phyloP scores from a whole-genome alignment of 2,888 invertebrate species.

The Allacma fusca region DNA sequence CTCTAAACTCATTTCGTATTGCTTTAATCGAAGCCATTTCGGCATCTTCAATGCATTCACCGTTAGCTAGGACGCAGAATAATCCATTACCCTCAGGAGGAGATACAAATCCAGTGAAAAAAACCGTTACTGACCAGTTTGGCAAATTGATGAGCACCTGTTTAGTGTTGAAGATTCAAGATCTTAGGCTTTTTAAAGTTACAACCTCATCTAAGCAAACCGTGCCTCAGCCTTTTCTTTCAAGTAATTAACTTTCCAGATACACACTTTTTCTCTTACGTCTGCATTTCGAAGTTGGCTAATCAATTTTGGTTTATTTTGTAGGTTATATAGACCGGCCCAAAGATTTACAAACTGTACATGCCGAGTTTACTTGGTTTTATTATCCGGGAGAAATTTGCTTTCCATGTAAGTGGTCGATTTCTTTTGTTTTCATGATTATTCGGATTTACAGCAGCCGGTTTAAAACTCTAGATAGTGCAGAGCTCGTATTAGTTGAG shows the following conservation, averaged over 20 bases:
- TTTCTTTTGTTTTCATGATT: too few species aligned
- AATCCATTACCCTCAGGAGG: conserved; percentile 23
- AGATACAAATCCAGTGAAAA: conserved; percentile 42
- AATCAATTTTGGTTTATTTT: too few species aligned
- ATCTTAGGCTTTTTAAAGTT: conserved; percentile 87
- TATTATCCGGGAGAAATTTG: conserved; percentile 92
- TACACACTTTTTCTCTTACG: too few species aligned
- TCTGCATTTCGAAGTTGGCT: too few species aligned
- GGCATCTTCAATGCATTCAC: conserved; percentile 49
- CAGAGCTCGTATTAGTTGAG: too few species aligned
- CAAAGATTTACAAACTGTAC: conserved; percentile 88
- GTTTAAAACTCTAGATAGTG: too few species aligned
- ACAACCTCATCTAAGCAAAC: conserved; percentile 74
- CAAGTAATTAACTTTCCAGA: conserved; percentile 67
- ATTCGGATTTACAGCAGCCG: too few species aligned
- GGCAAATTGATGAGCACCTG: conserved; percentile 92
- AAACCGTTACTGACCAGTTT: conserved; percentile 68
- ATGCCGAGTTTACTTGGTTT: conserved; percentile 94
- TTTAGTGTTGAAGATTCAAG: conserved; percentile 86
- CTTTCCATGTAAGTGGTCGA: conserved; percentile 81
- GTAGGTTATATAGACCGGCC: conserved; percentile 68
- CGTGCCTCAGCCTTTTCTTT: conserved; percentile 80
- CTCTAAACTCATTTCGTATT: conserved; percentile 80
- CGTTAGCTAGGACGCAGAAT: conserved; percentile 47
- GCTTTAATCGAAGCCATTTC: conserved; percentile 74